These are phyloP conservation scores for Monochamus alternatus DNA, from an alignment of 2,888 invertebrate species.

Conservation along the genomic window DNA sequence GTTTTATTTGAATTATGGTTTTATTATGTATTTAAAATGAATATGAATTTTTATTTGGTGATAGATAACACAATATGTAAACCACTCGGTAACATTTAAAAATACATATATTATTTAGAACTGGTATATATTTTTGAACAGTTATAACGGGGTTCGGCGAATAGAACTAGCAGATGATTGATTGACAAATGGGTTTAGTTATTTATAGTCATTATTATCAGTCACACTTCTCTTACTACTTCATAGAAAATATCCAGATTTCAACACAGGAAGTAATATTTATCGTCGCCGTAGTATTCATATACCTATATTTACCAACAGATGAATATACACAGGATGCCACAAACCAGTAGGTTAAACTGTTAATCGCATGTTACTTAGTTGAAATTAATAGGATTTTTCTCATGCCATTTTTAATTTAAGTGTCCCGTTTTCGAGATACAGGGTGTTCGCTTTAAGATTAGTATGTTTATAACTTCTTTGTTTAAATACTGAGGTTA, in stretches of 20 bases:
- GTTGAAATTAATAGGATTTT: too few relatives aligned
- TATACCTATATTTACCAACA: neutral
- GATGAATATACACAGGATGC: neutral
- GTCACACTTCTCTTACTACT: neutral
- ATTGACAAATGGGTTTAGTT: neutral
- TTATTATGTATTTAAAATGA: too few relatives aligned
- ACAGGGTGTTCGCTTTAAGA: too few relatives aligned
- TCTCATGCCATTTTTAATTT: too few relatives aligned
- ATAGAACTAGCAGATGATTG: neutral
- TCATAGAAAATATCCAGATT: neutral
- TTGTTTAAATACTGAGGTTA: too few relatives aligned
- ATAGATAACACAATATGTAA: too few relatives aligned
- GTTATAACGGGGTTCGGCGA: neutral
- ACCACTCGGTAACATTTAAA: too few relatives aligned
- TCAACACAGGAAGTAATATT: neutral
- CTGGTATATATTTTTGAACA: neutral
- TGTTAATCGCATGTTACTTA: neutral
- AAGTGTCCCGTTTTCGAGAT: too few relatives aligned
- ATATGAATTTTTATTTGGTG: too few relatives aligned
- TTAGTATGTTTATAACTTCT: too few relatives aligned
- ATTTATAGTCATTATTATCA: neutral
- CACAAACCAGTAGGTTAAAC: neutral
- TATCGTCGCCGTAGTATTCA: neutral
- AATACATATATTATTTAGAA: too few relatives aligned
- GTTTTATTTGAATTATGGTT: too few relatives aligned